Evolutionary conservation across 1,140 invertebrate genomes (phyloP).

Genomic region (Diorhabda carinulata): DNA sequence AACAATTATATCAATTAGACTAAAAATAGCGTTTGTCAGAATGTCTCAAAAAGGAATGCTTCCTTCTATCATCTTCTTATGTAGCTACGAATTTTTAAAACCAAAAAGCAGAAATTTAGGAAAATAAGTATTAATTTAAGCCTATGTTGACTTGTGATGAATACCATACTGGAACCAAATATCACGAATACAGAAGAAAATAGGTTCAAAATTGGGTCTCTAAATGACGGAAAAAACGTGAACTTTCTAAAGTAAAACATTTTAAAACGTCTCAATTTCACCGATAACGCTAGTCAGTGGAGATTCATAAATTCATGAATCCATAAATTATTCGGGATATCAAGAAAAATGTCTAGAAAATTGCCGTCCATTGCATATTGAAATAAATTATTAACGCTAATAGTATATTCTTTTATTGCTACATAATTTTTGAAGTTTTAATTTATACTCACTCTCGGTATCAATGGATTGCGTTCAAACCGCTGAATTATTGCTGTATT

Average conservation of each 20-base stretch:
- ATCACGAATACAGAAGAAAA: too few species aligned
- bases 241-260: neutral
- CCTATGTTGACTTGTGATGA: too few species aligned
- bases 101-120: too few species aligned
- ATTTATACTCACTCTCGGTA: neutral
- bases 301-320: neutral
- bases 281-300: neutral
- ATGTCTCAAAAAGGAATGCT: too few species aligned
- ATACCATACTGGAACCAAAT: too few species aligned
- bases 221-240: neutral
- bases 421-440: neutral
- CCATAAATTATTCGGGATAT: neutral
- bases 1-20: too few species aligned
- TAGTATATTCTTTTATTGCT: slow-evolving; percentile 3
- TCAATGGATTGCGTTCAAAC: slow-evolving; percentile 1
- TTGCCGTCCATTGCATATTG: slow-evolving; percentile 2
- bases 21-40: too few species aligned
- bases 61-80: too few species aligned
- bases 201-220: neutral
- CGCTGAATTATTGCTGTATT: neutral
- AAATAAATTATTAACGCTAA: slow-evolving; percentile 1
- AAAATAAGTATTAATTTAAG: too few species aligned
- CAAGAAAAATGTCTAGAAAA: neutral
- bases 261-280: neutral
- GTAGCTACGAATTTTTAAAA: too few species aligned